phyloP scores from a whole-genome alignment of 1,140 invertebrate species.

The Scaptodrosophila lebanonensis region DNA sequence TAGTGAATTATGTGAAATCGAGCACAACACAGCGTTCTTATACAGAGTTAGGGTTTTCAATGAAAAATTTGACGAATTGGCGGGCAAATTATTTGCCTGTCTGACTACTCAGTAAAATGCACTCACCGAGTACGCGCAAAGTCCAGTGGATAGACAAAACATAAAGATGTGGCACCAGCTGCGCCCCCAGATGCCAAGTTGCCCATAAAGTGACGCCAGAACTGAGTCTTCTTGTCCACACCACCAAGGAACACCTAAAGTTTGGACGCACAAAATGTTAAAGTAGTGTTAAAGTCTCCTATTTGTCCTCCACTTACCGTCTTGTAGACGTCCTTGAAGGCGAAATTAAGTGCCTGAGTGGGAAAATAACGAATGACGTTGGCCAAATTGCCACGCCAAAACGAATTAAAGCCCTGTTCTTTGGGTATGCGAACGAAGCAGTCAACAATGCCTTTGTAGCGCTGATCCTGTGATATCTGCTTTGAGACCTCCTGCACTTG shows the following conservation, averaged over 20 bases:
- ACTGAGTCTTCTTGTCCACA: conserved; percentile 89
- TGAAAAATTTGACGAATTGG: background rate
- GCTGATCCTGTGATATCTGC: conserved; percentile 86
- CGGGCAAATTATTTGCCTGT: too few species aligned
- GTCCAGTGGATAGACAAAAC: conserved; percentile 96
- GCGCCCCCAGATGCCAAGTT: conserved; percentile 95
- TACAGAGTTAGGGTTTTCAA: too few species aligned
- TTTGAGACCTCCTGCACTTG: conserved; percentile 91
- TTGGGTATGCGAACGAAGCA: conserved; percentile 83
- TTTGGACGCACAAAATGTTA: background rate
- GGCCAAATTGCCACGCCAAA: conserved; percentile 96
- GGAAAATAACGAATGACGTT: conserved; percentile 96
- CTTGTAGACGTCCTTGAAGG: conserved; percentile 95
- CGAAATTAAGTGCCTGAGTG: conserved; percentile 97
- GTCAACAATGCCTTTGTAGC: conserved; percentile 84
- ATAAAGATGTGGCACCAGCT: conserved; percentile 93
- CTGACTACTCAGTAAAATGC: too few species aligned
- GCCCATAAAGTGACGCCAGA: conserved; percentile 89
- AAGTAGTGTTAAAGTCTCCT: too few species aligned
- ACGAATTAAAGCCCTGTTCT: conserved; percentile 89
- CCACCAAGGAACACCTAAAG: conserved; percentile 78
- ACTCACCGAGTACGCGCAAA: conserved; percentile 88
- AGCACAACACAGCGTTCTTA: too few species aligned
- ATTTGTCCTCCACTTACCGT: too few species aligned
- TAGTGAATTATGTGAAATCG: too few species aligned